Percentiles rank a stretch among this genome's conserved stretches.
These are phyloP conservation scores for Nineta flava DNA, from an alignment of 2,888 invertebrate genomes.

Conservation along the genomic window DNA sequence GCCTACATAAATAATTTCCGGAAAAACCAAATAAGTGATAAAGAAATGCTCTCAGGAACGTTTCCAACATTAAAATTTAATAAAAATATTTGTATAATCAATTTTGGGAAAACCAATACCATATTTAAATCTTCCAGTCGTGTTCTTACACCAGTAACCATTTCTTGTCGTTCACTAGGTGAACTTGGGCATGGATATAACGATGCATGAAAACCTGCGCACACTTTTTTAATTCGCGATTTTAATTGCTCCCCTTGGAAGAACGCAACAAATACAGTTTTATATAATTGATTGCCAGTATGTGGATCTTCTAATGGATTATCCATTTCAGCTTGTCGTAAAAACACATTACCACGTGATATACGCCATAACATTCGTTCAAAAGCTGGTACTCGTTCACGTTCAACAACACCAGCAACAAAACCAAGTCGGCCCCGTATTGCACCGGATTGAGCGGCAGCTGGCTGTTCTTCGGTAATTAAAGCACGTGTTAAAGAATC, in stretches of 20 bases:
- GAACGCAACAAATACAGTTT: slow-evolving; percentile 78
- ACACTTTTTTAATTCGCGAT: slow-evolving; percentile 81
- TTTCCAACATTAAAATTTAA: no score
- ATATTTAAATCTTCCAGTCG: slow-evolving; percentile 76
- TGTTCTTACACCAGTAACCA: slow-evolving; percentile 80
- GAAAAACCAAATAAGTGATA: no score
- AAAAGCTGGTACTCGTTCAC: slow-evolving; percentile 77
- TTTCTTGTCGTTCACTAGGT: slow-evolving; percentile 68
- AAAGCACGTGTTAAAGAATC: slow-evolving; percentile 43
- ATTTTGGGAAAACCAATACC: slow-evolving; percentile 27
- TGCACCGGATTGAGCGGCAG: slow-evolving; percentile 17
- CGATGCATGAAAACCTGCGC: slow-evolving; percentile 84
- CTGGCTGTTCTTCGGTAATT: slow-evolving; percentile 31
- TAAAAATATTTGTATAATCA: slow-evolving; percentile 7
- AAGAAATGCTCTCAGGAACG: no score
- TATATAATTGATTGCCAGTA: slow-evolving; percentile 73
- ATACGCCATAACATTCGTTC: slow-evolving; percentile 89
- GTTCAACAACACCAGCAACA: slow-evolving; percentile 82
- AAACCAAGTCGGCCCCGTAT: slow-evolving; percentile 49
- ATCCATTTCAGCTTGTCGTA: slow-evolving; percentile 72
- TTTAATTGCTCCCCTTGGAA: slow-evolving; percentile 89
- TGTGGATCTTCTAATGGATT: slow-evolving; percentile 69
- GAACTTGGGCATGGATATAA: slow-evolving; percentile 85
- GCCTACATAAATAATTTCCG: no score
- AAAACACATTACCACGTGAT: slow-evolving; percentile 80